These are phyloP conservation scores for Digitonthophagus gazella DNA, from an alignment of 2,888 invertebrate genomes.

Conservation along the genomic window DNA sequence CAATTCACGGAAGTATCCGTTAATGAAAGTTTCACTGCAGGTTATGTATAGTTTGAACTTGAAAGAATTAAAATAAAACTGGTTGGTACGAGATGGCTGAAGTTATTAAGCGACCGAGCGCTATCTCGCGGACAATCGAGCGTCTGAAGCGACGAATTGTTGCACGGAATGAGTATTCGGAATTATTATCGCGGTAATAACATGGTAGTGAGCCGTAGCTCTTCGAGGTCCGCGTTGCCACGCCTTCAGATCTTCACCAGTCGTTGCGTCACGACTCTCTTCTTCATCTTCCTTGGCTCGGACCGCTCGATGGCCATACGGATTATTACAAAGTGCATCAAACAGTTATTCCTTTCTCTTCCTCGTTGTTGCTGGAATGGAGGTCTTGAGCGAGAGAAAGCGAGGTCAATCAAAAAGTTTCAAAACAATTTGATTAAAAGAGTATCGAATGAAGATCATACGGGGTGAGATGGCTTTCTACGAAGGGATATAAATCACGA, in stretches of 20 bases:
- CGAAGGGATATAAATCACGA: neutral
- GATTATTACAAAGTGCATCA: neutral
- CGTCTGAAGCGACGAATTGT: conserved; percentile 44
- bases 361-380: neutral
- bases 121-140: conserved; percentile 33
- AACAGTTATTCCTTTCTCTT: neutral
- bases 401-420: conserved; percentile 4
- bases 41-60: no score
- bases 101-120: conserved; percentile 19
- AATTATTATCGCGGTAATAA: conserved; percentile 48
- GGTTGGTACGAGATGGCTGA: no score
- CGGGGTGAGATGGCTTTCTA: no score
- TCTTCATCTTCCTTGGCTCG: conserved; percentile 23
- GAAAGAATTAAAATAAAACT: no score
- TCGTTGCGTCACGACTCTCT: conserved; percentile 34
- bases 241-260: conserved; percentile 37
- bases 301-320: conserved; percentile 1
- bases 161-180: conserved; percentile 43
- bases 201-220: conserved; percentile 33
- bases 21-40: no score
- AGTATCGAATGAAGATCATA: neutral
- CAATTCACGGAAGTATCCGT: no score
- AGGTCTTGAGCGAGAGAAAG: neutral
- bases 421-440: conserved; percentile 7
- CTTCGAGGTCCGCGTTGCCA: conserved; percentile 30